Evolutionary conservation across 2,113 vertebrate genomes (phyloP), one percentile per base, ranked within the genome.

Genomic region (Urocolius indicus): DNA sequence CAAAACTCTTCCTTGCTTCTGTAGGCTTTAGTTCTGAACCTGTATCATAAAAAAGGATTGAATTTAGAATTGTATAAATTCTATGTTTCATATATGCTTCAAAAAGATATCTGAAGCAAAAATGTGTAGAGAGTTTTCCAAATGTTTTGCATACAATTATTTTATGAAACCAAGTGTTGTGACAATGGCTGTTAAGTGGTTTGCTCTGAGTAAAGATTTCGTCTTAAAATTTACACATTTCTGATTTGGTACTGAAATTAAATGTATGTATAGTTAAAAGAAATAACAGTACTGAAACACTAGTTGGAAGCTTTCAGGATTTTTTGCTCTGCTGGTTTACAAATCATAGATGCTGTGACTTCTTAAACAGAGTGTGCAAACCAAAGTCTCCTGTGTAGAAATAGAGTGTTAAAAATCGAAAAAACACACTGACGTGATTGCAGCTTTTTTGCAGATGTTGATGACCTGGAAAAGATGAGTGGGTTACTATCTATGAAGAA

Each of bases 401-500:
- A 8, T 5, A 26, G 27, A 79, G 8, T 45, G 23, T 88, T 87
- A 76, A 85, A 85, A 88, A 58, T 32, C 49, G 23, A 58, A 92
- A 62, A 57, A 71, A 55, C 36, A 26, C 63, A n/a, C 16, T 68
- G 59, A 18, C 29, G 10, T 71, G 74, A 45, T 30, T 67, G 54
- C 34, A 94, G 52, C 38, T 49, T 63, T 89, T 89, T 93, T 14
- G 4, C 41, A 61, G 38, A 55, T 78, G 61, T 63, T 72, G 45
- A 43, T 95, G 92, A 84, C 69, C 49, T 89, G 84, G 69, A 93
- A 89, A 81, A 82, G 41, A 68, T 65, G 57, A 73, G 34, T 29
- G 62, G 79, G 26, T 91, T 79, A 38, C 0, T 5, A 18, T 45
- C 19, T 68, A 8, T 65, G 19, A 73, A 84, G 62, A 41, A 58